Conservation (phyloP, 1,140 invertebrate genomes). For the Cydia pomonella region DNA sequence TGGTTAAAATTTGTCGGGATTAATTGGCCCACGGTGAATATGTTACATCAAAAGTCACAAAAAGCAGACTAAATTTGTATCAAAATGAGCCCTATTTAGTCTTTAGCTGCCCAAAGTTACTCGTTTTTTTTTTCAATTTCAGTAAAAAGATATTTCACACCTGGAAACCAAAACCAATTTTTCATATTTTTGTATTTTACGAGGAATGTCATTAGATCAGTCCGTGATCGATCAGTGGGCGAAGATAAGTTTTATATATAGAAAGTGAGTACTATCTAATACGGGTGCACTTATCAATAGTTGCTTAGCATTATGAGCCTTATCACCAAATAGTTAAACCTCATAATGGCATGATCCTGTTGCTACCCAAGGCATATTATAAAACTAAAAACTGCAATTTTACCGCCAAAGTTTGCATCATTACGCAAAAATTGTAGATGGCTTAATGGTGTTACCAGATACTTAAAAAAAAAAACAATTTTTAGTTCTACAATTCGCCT, state of each 20-base stretch:
- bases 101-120: too few relatives aligned
- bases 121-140: too few relatives aligned
- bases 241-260: constrained; percentile 7
- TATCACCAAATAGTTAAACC: constrained; percentile 15
- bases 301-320: constrained; percentile 23
- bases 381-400: neutral
- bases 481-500: neutral
- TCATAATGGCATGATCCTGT: neutral
- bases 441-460: neutral
- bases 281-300: constrained; percentile 28
- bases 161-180: too few relatives aligned
- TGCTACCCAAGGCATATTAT: neutral
- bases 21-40: too few relatives aligned
- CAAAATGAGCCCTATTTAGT: too few relatives aligned
- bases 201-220: neutral
- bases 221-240: neutral
- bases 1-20: too few relatives aligned
- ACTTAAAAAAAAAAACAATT: neutral
- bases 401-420: neutral
- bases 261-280: constrained; percentile 31
- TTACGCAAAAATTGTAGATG: neutral
- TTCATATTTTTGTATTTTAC: neutral
- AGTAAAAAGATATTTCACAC: too few relatives aligned
- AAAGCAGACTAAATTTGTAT: too few relatives aligned
- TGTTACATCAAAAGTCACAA: too few relatives aligned